phyloP scores from a whole-genome alignment of 2,797 vertebrate species.

The Diplodus sargus region DNA sequence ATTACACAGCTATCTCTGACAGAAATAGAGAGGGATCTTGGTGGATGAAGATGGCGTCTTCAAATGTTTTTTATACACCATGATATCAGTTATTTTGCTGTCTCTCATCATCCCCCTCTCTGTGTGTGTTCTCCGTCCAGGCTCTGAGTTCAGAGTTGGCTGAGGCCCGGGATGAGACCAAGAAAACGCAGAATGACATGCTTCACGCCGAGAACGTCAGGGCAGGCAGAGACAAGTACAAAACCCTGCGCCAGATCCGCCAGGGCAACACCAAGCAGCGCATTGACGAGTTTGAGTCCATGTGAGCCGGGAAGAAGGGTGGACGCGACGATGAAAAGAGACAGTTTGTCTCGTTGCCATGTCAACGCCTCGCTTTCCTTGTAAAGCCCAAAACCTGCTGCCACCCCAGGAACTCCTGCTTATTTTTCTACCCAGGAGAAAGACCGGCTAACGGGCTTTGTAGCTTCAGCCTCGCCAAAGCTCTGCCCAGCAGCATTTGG shows the following conservation, averaged over 20 bases:
- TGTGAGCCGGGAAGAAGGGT: slow-evolving; percentile 86
- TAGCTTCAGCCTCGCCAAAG: slow-evolving; percentile 94
- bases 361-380: slow-evolving; percentile 59
- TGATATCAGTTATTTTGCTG: background rate
- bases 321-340: slow-evolving; percentile 19
- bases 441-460: slow-evolving; percentile 83
- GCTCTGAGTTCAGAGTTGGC: slow-evolving; percentile 96
- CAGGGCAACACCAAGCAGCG: slow-evolving; percentile 99
- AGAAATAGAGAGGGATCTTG: background rate
- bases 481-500: slow-evolving; percentile 77
- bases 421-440: slow-evolving; percentile 81
- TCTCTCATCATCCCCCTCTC: background rate
- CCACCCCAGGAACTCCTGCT: slow-evolving; percentile 45
- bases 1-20: background rate
- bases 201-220: slow-evolving; percentile 97
- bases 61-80: too few species aligned
- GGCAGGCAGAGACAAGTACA: slow-evolving; percentile 98
- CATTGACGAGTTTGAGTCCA: slow-evolving; percentile 98
- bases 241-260: slow-evolving; percentile 97
- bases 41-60: too few species aligned
- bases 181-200: slow-evolving; percentile 97
- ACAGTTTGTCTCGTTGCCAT: slow-evolving; percentile 58
- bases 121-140: slow-evolving; percentile 75
- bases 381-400: slow-evolving; percentile 58
- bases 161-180: slow-evolving; percentile 95